A percentile compares a stretch with the other conserved stretches of the same genome.
Evolutionary conservation across 1,140 invertebrate genomes (phyloP).

Genomic region (Drosophila lini): DNA sequence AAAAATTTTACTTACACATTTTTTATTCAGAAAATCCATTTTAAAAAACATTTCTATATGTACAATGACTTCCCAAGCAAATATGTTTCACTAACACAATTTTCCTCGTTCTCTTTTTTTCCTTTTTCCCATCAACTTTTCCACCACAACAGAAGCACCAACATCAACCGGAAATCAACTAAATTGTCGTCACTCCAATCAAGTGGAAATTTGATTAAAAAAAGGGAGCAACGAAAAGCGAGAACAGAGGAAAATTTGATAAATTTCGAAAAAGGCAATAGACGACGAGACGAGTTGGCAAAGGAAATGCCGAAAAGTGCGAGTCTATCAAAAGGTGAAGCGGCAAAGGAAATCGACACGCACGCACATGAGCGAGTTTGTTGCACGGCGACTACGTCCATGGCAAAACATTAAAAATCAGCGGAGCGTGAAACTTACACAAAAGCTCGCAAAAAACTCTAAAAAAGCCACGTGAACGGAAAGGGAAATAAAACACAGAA

Average conservation of each 20-base stretch:
- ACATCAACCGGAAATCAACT: slow-evolving; percentile 73
- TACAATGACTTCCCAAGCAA: background rate
- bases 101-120: slow-evolving; percentile 22
- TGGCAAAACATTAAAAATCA: slow-evolving; percentile 72
- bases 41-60: background rate
- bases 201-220: slow-evolving; percentile 82
- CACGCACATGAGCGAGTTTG: slow-evolving; percentile 72
- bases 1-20: background rate
- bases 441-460: slow-evolving; percentile 29
- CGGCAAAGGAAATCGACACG: slow-evolving; percentile 67
- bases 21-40: background rate
- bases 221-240: slow-evolving; percentile 9
- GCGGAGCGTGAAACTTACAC: slow-evolving; percentile 63
- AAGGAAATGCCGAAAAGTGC: slow-evolving; percentile 36
- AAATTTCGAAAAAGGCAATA: slow-evolving; percentile 68
- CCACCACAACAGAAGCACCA: slow-evolving; percentile 36
- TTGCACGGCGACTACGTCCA: slow-evolving; percentile 36
- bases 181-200: slow-evolving; percentile 80
- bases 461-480: slow-evolving; percentile 28
- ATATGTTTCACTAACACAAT: slow-evolving; percentile 31
- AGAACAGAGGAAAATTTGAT: slow-evolving; percentile 69
- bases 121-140: slow-evolving; percentile 20
- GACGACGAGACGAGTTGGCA: slow-evolving; percentile 24
- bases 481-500: slow-evolving; percentile 27
- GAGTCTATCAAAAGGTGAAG: slow-evolving; percentile 68